phyloP scores from a whole-genome alignment of 92 coral and sea anemone species.

The Bergia sp. region DNA sequence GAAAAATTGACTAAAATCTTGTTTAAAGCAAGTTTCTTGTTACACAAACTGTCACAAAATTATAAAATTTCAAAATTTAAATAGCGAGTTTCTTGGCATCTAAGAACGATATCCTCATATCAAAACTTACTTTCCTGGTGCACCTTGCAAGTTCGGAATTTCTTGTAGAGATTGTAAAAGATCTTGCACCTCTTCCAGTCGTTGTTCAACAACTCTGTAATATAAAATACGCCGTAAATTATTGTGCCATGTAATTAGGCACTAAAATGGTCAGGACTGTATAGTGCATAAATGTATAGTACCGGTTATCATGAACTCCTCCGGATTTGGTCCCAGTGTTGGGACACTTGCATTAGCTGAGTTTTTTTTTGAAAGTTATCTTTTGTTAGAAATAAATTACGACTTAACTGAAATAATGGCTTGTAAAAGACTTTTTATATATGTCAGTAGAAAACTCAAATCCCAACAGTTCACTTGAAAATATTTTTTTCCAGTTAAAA shows the following conservation, averaged over 20 bases:
- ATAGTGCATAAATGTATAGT: neutral
- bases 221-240: neutral
- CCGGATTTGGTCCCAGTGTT: too few relatives aligned
- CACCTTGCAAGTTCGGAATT: constrained; percentile 15
- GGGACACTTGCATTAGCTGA: too few relatives aligned
- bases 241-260: neutral
- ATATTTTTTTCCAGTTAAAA: too few relatives aligned
- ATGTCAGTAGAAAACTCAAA: too few relatives aligned
- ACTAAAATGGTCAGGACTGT: neutral
- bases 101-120: neutral
- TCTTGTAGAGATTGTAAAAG: constrained; percentile 22
- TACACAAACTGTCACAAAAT: neutral
- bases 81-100: neutral
- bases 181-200: constrained; percentile 35
- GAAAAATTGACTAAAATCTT: too few relatives aligned
- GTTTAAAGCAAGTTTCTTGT: too few relatives aligned
- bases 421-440: too few relatives aligned
- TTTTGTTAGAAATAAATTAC: too few relatives aligned
- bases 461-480: too few relatives aligned
- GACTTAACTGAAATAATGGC: too few relatives aligned
- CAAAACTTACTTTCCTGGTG: neutral
- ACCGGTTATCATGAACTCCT: too few relatives aligned
- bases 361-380: too few relatives aligned
- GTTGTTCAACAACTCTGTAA: constrained; percentile 26
- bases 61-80: neutral